Conservation (phyloP, 1,140 invertebrate genomes). For the Ceratina calcarata region DNA sequence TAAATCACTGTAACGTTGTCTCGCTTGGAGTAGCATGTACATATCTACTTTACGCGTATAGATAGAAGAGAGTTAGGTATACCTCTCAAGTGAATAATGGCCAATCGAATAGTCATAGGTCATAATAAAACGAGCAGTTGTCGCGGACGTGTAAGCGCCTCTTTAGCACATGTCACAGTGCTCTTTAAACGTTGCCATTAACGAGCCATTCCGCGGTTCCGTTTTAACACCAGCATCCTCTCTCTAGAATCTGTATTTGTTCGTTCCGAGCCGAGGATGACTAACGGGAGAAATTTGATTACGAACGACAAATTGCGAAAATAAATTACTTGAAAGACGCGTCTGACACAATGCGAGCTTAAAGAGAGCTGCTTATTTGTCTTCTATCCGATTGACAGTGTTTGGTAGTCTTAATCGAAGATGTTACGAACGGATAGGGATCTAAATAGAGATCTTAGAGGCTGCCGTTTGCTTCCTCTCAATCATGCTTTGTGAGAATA, state of each 20-base stretch:
- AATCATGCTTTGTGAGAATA: not conserved
- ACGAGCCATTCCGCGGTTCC: not conserved
- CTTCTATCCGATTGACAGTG: not conserved
- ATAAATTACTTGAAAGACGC: not conserved
- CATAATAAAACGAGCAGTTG: constrained; percentile 46
- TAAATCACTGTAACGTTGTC: no score
- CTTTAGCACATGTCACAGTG: constrained; percentile 3
- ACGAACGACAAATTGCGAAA: not conserved
- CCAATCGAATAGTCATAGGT: constrained; percentile 53
- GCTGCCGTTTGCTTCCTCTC: not conserved
- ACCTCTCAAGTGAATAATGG: constrained; percentile 54
- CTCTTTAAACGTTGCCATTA: constrained; percentile 16
- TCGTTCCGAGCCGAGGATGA: not conserved
- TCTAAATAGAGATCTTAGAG: constrained; percentile 2
- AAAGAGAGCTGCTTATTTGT: not conserved
- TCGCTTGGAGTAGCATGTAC: not conserved
- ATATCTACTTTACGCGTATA: not conserved
- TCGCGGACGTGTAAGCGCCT: constrained; percentile 20
- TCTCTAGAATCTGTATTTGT: not conserved
- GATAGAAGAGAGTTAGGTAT: constrained; percentile 11
- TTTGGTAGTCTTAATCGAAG: not conserved
- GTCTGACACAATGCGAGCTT: no score
- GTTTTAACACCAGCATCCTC: not conserved
- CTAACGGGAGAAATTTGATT: not conserved
- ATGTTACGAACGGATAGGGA: not conserved